These are phyloP conservation scores for Paracentrotus lividus DNA, from an alignment of 53 echinoderm and acorn worm genomes.

Conservation along the genomic window DNA sequence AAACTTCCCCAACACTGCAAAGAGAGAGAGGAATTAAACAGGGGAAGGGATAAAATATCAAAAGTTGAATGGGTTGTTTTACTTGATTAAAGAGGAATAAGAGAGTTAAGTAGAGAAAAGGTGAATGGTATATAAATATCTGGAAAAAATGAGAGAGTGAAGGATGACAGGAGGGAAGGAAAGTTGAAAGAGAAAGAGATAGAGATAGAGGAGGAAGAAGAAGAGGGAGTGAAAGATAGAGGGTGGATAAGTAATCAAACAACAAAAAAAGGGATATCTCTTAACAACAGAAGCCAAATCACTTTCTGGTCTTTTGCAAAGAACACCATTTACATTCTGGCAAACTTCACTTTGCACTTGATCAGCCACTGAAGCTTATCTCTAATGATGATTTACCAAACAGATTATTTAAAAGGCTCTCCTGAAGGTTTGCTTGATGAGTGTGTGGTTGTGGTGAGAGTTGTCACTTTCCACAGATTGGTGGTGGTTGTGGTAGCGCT, in stretches of 20 bases:
- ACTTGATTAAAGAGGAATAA: too few species aligned
- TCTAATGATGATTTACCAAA: conserved; percentile 48
- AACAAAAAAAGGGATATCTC: not conserved
- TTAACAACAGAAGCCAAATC: conserved; percentile 49
- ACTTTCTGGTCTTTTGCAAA: conserved; percentile 38
- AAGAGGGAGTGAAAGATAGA: too few species aligned
- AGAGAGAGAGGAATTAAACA: too few species aligned
- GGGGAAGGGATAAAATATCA: too few species aligned
- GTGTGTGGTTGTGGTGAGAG: conserved; percentile 36
- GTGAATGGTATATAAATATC: not conserved
- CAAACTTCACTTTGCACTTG: conserved; percentile 57
- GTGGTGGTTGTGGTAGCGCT: conserved; percentile 29
- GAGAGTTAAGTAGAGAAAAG: not conserved
- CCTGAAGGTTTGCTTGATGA: not conserved
- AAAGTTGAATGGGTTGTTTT: too few species aligned
- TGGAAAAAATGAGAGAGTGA: not conserved
- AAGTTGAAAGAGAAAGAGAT: not conserved
- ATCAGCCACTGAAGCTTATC: conserved; percentile 12
- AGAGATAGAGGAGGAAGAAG: conserved; percentile 16
- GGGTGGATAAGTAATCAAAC: not conserved
- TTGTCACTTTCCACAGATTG: conserved; percentile 25
- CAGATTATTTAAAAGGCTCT: not conserved
- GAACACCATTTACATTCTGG: conserved; percentile 55
- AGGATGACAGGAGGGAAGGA: not conserved
- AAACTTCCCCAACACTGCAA: too few species aligned